phyloP scores from a whole-genome alignment of 2,888 invertebrate genomes.

The Tipula lateralis region DNA sequence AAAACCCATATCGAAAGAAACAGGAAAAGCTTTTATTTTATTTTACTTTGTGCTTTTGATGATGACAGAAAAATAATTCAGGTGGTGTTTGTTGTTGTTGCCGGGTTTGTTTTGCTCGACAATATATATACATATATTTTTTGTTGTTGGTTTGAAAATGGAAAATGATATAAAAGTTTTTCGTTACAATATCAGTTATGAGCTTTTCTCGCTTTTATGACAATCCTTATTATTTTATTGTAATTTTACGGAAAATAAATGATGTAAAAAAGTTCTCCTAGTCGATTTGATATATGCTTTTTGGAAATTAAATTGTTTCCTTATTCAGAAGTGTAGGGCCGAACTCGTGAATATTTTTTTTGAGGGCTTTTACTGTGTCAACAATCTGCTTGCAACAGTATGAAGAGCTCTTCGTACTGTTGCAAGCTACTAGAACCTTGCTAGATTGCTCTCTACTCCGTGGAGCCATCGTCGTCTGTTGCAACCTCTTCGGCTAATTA shows the following conservation, averaged over 20 bases:
- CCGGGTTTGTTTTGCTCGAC: neutral
- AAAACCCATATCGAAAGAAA: neutral
- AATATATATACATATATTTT: neutral
- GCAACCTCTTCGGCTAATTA: no score
- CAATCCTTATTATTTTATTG: neutral
- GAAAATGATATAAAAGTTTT: neutral
- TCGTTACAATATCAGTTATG: conserved; percentile 9
- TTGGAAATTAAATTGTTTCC: neutral
- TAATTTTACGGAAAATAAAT: conserved; percentile 19
- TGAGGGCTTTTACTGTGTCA: no score
- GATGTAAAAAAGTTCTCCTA: neutral
- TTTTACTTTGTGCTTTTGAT: neutral
- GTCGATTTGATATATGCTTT: neutral
- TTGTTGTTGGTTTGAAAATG: neutral
- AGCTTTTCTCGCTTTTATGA: conserved; percentile 11
- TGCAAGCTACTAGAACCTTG: no score
- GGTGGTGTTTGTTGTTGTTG: neutral
- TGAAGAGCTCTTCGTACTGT: no score
- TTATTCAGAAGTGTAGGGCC: no score
- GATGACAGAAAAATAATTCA: conserved; percentile 11
- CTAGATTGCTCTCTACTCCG: no score
- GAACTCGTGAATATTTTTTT: no score
- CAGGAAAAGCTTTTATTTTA: neutral
- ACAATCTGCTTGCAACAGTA: no score
- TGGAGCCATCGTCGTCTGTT: no score